These are phyloP conservation scores for Andrena haemorrhoa DNA, from an alignment of 2,888 invertebrate species.

Conservation along the genomic window DNA sequence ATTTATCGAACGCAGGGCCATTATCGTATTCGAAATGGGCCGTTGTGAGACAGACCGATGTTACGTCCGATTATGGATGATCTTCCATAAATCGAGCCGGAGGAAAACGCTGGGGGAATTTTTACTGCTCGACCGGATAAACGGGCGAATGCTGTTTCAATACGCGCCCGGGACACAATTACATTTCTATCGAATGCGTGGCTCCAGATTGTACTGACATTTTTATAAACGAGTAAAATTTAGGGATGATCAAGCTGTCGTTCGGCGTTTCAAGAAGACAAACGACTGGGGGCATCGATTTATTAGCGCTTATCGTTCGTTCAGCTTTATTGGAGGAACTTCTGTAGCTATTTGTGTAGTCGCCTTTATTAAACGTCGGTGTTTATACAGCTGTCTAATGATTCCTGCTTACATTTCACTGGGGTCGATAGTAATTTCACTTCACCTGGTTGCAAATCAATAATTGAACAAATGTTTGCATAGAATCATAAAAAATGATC, in stretches of 20 bases:
- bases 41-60: constrained; percentile 16
- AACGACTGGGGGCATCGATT: not conserved
- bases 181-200: constrained; percentile 32
- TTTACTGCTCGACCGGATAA: constrained; percentile 12
- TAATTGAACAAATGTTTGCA: not conserved
- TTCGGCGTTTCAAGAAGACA: constrained; percentile 8
- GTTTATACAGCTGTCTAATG: too few relatives aligned
- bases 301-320: constrained; percentile 7
- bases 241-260: not conserved
- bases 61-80: constrained; percentile 56
- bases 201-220: constrained; percentile 17
- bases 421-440: not conserved
- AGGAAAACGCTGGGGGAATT: constrained; percentile 26
- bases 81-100: constrained; percentile 49
- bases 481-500: constrained; percentile 5
- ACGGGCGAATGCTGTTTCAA: constrained; percentile 7
- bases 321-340: not conserved
- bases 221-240: constrained; percentile 24
- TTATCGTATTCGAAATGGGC: constrained; percentile 48
- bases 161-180: constrained; percentile 38
- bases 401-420: not conserved
- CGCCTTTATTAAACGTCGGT: too few relatives aligned
- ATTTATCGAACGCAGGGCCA: constrained; percentile 55
- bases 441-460: not conserved
- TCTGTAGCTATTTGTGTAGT: too few relatives aligned